Percentiles rank a stretch among this genome's conserved stretches.
Conservation (phyloP, 2,797 vertebrate species). For the Picus viridis region DNA sequence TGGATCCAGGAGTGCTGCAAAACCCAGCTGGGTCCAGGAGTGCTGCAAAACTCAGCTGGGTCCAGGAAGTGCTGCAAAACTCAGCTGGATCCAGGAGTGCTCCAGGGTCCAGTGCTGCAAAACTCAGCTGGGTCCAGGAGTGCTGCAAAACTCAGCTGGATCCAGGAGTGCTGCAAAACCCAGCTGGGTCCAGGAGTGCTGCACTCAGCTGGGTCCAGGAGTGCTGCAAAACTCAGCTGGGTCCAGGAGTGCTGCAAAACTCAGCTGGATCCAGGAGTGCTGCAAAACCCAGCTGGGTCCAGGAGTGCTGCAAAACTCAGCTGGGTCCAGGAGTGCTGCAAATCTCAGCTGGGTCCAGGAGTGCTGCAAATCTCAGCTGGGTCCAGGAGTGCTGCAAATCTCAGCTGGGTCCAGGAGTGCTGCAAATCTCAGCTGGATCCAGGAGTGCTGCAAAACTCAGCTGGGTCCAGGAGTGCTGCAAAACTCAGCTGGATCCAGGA, state of each 20-base stretch:
- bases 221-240: background rate
- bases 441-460: background rate
- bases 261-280: background rate
- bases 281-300: no score
- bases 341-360: no score
- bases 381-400: background rate
- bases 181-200: background rate
- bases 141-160: background rate
- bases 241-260: background rate
- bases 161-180: background rate
- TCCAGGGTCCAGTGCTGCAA: no score
- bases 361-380: background rate
- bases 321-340: fast-evolving
- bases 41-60: no score
- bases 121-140: background rate
- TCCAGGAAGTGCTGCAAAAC: no score
- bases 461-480: background rate
- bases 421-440: background rate
- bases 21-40: background rate
- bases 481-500: background rate
- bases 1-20: background rate
- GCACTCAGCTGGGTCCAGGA: no score
- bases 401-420: background rate
- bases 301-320: background rate
- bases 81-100: background rate